A percentile compares a stretch with the other conserved stretches of the same genome.
phyloP scores from a whole-genome alignment of 2,888 invertebrate species.

The Tetanocera ferruginea region DNA sequence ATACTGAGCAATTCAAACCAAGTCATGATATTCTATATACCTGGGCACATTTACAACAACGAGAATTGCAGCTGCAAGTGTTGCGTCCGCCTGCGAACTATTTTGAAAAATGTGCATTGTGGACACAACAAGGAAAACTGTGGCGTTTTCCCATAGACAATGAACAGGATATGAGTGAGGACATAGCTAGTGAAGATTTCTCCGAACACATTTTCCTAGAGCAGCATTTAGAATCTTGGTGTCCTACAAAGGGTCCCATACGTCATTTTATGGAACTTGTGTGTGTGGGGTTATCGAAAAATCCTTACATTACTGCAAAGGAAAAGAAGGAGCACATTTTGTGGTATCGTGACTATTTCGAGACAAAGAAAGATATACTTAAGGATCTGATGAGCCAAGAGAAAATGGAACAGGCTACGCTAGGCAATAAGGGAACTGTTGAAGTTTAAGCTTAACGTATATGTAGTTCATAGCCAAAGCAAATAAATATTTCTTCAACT shows the following conservation, averaged over 20 bases:
- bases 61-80: slow-evolving; percentile 77
- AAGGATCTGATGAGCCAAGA: slow-evolving; percentile 64
- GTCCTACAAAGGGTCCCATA: slow-evolving; percentile 90
- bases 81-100: slow-evolving; percentile 86
- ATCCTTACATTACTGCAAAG: slow-evolving; percentile 87
- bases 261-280: slow-evolving; percentile 98
- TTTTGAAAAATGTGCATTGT: slow-evolving; percentile 92
- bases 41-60: slow-evolving; percentile 78
- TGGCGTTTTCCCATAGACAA: slow-evolving; percentile 99
- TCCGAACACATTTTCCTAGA: slow-evolving; percentile 96
- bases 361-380: slow-evolving; percentile 81
- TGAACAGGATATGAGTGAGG: slow-evolving; percentile 85
- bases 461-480: neutral
- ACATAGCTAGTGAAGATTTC: slow-evolving; percentile 82
- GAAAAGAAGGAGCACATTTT: slow-evolving; percentile 91
- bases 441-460: neutral
- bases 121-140: slow-evolving; percentile 94
- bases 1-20: slow-evolving; percentile 51
- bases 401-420: slow-evolving; percentile 31
- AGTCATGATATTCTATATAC: slow-evolving; percentile 71
- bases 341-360: slow-evolving; percentile 94
- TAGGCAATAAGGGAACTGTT: neutral
- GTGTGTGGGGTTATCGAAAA: slow-evolving; percentile 92
- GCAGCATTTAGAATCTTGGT: slow-evolving; percentile 86
- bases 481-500: neutral